phyloP scores from a whole-genome alignment of 92 coral and sea anemone genomes.

The Siderastrea radians region DNA sequence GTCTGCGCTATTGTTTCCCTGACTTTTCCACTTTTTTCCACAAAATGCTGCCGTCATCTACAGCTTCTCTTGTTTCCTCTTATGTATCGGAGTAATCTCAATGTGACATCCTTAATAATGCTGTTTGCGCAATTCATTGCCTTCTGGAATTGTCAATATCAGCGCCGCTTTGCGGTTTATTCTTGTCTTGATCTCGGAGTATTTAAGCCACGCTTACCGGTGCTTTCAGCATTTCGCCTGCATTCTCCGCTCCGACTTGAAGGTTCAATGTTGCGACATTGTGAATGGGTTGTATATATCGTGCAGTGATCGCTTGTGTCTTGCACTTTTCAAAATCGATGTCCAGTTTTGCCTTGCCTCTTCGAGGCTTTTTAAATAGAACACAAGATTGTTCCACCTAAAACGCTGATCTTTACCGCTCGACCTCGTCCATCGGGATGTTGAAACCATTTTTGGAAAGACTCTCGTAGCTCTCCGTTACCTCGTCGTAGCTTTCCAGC shows the following conservation, averaged over 20 bases:
- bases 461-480: too few species aligned
- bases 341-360: background rate
- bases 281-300: too few species aligned
- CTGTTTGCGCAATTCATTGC: background rate
- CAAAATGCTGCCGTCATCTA: background rate
- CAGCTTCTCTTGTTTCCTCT: constrained; percentile 3
- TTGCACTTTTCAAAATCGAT: background rate
- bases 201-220: background rate
- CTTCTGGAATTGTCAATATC: background rate
- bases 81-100: background rate
- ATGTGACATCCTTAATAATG: background rate
- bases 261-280: background rate
- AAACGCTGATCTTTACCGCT: background rate
- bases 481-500: background rate
- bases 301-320: background rate
- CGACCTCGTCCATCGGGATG: background rate
- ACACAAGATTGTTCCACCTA: background rate
- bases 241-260: background rate
- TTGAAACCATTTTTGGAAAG: constrained; percentile 3
- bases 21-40: constrained; percentile 1
- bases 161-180: background rate
- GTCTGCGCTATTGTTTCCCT: background rate
- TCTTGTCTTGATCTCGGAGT: background rate
- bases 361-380: background rate
- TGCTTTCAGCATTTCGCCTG: background rate